These are phyloP conservation scores for Dicyrtomina minuta DNA, from an alignment of 2,888 invertebrate species.

Conservation along the genomic window DNA sequence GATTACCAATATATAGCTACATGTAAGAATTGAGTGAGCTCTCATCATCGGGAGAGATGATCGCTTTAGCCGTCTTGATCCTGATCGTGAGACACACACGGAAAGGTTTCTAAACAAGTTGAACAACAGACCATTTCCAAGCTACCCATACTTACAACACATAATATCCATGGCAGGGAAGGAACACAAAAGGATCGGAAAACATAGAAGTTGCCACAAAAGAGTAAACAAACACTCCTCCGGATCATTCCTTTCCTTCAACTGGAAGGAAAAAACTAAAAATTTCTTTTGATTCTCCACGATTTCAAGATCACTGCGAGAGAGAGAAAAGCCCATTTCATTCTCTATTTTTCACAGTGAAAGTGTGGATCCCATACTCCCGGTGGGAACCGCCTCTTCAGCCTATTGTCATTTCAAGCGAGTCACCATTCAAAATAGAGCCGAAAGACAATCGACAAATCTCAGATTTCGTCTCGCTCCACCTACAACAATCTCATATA, in stretches of 20 bases:
- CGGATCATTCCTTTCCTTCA: constrained; percentile 16
- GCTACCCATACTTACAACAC: too few species aligned
- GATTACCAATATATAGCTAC: too few species aligned
- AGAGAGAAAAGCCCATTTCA: constrained; percentile 28
- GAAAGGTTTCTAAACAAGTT: too few species aligned
- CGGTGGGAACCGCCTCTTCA: constrained; percentile 19
- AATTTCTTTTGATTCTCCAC: constrained; percentile 9
- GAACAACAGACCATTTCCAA: too few species aligned
- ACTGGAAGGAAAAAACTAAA: not conserved
- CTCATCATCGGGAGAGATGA: too few species aligned
- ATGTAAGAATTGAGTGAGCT: too few species aligned
- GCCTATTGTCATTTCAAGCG: constrained; percentile 31
- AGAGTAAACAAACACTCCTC: constrained; percentile 31
- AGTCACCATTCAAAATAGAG: constrained; percentile 32
- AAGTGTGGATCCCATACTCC: constrained; percentile 22
- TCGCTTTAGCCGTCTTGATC: too few species aligned
- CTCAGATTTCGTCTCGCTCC: constrained; percentile 30
- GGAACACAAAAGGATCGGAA: too few species aligned
- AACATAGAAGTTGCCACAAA: constrained; percentile 10
- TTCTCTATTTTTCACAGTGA: constrained; percentile 31
- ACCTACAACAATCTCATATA: constrained; percentile 18
- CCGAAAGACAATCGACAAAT: constrained; percentile 31
- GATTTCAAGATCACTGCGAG: too few species aligned
- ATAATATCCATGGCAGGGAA: too few species aligned
- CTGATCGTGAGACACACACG: too few species aligned